A percentile compares a stretch with the other conserved stretches of the same genome.
Conservation (phyloP, 2,113 vertebrate species). For the Halichoeres trimaculatus region DNA sequence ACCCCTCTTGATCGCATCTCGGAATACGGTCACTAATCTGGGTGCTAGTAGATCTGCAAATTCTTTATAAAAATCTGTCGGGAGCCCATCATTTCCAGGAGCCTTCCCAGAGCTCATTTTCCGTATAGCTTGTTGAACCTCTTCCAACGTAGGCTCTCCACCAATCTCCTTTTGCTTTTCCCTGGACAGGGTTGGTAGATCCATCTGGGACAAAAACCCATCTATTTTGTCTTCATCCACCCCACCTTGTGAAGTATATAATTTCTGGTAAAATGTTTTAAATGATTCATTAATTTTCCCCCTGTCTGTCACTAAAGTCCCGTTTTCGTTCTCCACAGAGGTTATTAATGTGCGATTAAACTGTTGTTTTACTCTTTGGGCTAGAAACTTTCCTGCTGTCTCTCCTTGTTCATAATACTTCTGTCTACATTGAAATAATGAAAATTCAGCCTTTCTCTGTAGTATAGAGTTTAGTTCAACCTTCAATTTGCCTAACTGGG, state of each 20-base stretch:
- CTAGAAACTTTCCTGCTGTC: neutral
- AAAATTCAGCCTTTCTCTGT: conserved; percentile 4
- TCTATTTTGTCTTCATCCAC: neutral
- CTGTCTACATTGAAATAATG: conserved; percentile 1
- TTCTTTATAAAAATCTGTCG: conserved; percentile 6
- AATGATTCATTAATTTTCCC: neutral
- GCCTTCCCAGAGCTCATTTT: neutral
- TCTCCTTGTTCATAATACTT: conserved; percentile 3
- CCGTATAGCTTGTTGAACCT: neutral
- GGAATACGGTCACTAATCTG: neutral
- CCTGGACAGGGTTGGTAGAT: neutral
- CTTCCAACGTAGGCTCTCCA: neutral
- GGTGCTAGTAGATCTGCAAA: neutral
- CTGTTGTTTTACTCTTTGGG: neutral
- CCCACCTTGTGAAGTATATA: neutral
- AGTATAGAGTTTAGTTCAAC: neutral
- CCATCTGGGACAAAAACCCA: neutral
- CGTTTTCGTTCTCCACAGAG: neutral
- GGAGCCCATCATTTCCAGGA: neutral
- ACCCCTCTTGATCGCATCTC: neutral
- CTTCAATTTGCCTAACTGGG: neutral
- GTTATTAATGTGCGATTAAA: neutral
- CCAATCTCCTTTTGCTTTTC: conserved; percentile 1
- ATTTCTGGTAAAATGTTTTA: neutral
- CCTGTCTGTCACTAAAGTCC: conserved; percentile 1